Evolutionary conservation across 2,797 vertebrate species (phyloP), one percentile per base, ranked within the genome.

Genomic region (Fistularia commersonii): DNA sequence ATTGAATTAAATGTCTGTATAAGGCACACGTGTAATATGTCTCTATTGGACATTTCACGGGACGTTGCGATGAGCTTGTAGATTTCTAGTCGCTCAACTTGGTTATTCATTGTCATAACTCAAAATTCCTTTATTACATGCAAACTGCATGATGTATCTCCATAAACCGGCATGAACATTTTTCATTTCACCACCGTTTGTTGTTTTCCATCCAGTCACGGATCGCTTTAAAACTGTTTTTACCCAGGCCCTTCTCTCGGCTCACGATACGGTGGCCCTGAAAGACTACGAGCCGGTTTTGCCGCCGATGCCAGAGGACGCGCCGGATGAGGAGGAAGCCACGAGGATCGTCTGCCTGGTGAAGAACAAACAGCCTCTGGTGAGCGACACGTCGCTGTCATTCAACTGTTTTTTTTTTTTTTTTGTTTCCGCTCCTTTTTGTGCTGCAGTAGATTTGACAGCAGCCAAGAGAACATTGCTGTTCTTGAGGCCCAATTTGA

Each of bases 351-450:
- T 99, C 61, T 95, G 95, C 63, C 82, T 99, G 81, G 96, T 99
- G 48, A 99, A 98, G 83, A 99, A 98, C 85, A 96, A 98, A 14
- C 96, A 99, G 70, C 92, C 96, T 11, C 81, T 99, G 93, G 97
- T 98, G 81, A 93, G 90, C 31, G 8, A 6, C 31, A 1, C 1
- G 1, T 8, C 32, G 15, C 8, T 52, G 32, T 50, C 36, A 8
- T 41, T 33, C 11, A 4, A 1, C 3, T 13, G 8, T 5, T 11
- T 8, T 49, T 12, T 10, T 41, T n/a, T n/a, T n/a, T n/a, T n/a
- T n/a, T n/a, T n/a, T n/a, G n/a, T n/a, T n/a, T 13, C n/a, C 15
- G 12, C 6, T 12, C 4, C 6, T 11, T 2, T 41, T 41, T 41
- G 8, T 41, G 11, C 37, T 38, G 3, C 11, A 8, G 39, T 41